These are phyloP conservation scores for Malacoraja senta DNA, from an alignment of 2,797 vertebrate species.

Conservation along the genomic window DNA sequence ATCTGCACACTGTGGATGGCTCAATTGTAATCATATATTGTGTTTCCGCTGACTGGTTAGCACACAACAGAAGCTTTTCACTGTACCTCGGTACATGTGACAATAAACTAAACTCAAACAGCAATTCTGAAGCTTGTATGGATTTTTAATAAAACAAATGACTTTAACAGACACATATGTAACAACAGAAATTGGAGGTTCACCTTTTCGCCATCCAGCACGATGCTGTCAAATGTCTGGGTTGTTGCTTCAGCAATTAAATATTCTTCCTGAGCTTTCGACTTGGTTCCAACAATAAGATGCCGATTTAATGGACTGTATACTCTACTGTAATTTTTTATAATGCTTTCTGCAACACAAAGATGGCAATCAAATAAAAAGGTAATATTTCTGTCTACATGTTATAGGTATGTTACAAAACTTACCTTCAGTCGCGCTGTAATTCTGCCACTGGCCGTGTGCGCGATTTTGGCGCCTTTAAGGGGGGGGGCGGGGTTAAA, in stretches of 20 bases:
- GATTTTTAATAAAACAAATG: not conserved
- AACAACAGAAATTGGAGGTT: not conserved
- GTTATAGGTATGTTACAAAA: no score
- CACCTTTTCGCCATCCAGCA: slow-evolving; percentile 74
- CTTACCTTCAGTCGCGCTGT: no score
- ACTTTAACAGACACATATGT: not conserved
- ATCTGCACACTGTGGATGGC: no score
- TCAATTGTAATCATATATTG: no score
- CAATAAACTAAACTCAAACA: no score
- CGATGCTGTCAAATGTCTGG: slow-evolving; percentile 63
- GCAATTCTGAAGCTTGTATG: no score
- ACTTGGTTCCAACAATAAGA: slow-evolving; percentile 63
- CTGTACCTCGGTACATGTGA: no score
- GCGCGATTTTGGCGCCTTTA: no score
- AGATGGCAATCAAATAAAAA: not conserved
- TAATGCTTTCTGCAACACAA: slow-evolving; percentile 75
- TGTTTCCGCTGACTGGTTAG: no score
- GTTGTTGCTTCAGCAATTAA: slow-evolving; percentile 81
- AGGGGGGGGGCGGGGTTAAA: no score
- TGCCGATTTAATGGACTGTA: slow-evolving; percentile 82
- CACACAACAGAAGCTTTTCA: no score
- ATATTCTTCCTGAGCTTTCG: slow-evolving; percentile 45
- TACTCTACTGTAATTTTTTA: slow-evolving; percentile 82
- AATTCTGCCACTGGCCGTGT: no score
- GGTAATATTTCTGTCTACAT: not conserved